phyloP scores from a whole-genome alignment of 2,113 vertebrate genomes.

The Gnathonemus longibarbis region DNA sequence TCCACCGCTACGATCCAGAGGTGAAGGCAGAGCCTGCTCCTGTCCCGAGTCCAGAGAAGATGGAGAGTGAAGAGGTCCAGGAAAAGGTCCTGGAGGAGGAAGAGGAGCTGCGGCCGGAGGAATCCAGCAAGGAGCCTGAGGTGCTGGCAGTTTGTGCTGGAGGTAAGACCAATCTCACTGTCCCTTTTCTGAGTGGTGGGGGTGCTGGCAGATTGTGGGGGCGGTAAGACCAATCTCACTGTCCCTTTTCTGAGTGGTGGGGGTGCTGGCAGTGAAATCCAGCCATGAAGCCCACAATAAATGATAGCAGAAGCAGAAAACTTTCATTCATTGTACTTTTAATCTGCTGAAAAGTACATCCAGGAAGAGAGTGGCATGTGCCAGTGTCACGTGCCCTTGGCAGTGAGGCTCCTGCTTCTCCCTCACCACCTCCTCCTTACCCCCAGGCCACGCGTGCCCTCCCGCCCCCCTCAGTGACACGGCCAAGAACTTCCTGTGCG shows the following conservation, averaged over 20 bases:
- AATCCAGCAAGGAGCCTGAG: neutral
- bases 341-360: no score
- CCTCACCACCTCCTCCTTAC: neutral
- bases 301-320: neutral
- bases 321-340: no score
- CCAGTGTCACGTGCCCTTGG: neutral
- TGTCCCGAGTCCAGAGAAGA: neutral
- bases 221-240: neutral
- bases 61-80: neutral
- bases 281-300: neutral
- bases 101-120: neutral
- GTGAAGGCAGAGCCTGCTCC: neutral
- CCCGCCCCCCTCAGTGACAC: slow-evolving; percentile 65
- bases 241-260: neutral
- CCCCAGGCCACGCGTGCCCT: slow-evolving; percentile 39
- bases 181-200: neutral
- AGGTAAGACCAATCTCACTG: neutral
- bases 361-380: neutral
- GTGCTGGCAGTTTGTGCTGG: neutral
- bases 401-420: neutral
- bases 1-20: neutral
- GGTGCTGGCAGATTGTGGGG: neutral
- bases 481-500: slow-evolving; percentile 70
- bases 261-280: neutral
- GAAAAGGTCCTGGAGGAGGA: neutral